Conservation (phyloP, 1,140 invertebrate species). For the Phortica variegata region DNA sequence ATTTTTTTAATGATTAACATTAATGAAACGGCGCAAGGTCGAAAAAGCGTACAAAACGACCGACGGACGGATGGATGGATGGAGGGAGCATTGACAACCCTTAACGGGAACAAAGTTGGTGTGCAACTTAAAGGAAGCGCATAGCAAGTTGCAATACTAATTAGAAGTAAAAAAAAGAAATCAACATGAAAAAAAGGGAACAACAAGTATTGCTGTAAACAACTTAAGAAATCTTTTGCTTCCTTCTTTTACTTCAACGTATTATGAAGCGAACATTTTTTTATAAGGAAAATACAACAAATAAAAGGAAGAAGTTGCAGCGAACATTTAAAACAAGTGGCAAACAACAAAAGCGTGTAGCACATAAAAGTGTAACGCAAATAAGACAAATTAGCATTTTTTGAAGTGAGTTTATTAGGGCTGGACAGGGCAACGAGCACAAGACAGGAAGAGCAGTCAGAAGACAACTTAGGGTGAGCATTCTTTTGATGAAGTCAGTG, state of each 20-base stretch:
- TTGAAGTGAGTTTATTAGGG: neutral
- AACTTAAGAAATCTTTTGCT: slow-evolving; percentile 40
- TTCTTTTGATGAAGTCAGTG: neutral
- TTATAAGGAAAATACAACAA: too few relatives aligned
- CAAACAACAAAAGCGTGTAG: slow-evolving; percentile 18
- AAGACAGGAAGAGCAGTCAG: neutral
- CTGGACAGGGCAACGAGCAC: neutral
- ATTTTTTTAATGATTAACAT: slow-evolving; percentile 54
- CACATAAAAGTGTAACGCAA: slow-evolving; percentile 26
- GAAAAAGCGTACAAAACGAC: neutral
- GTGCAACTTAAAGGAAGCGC: slow-evolving; percentile 24
- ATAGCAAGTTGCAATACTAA: slow-evolving; percentile 54
- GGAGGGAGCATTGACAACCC: too few relatives aligned
- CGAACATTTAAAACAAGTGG: slow-evolving; percentile 10
- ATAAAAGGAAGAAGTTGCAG: slow-evolving; percentile 31
- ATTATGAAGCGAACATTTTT: slow-evolving; percentile 33
- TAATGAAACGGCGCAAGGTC: slow-evolving; percentile 28
- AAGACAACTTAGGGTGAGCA: neutral
- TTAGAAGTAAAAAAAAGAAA: slow-evolving; percentile 21
- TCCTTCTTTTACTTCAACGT: too few relatives aligned
- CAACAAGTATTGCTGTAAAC: slow-evolving; percentile 40
- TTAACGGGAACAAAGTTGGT: neutral
- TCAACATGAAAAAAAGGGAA: slow-evolving; percentile 25
- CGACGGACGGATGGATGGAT: neutral
- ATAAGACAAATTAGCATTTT: slow-evolving; percentile 14